Evolutionary conservation across 2,888 invertebrate genomes (phyloP).

Genomic region (Xylota sylvarum): DNA sequence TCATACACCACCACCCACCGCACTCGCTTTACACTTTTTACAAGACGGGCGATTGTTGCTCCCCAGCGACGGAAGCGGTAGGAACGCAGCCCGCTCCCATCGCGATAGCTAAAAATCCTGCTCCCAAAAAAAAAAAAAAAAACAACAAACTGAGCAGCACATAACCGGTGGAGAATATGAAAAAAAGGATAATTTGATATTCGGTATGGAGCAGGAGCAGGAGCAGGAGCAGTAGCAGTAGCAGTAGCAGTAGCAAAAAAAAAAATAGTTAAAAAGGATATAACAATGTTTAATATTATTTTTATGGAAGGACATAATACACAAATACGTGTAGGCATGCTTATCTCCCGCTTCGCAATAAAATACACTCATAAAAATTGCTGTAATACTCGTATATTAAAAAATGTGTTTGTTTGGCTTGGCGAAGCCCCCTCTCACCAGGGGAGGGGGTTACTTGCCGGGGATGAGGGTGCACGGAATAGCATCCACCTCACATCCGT

Average conservation of each 20-base stretch:
- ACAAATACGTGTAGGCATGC: constrained; percentile 77
- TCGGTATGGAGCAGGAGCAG: constrained; percentile 49
- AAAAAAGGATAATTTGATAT: constrained; percentile 76
- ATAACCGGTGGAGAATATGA: constrained; percentile 65
- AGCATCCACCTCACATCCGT: constrained; percentile 37
- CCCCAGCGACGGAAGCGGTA: constrained; percentile 48
- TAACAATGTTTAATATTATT: constrained; percentile 77
- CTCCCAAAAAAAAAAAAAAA: constrained; percentile 44
- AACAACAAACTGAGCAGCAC: constrained; percentile 44
- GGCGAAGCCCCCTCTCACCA: constrained; percentile 40
- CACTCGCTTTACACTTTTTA: constrained; percentile 38
- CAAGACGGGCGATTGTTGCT: constrained; percentile 72
- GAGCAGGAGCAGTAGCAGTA: constrained; percentile 23
- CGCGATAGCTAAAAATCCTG: constrained; percentile 68
- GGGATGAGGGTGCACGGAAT: constrained; percentile 53
- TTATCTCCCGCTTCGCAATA: constrained; percentile 82
- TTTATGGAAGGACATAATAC: constrained; percentile 77
- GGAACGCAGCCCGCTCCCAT: constrained; percentile 47
- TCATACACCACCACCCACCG: constrained; percentile 18
- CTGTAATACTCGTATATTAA: constrained; percentile 83
- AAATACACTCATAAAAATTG: constrained; percentile 85
- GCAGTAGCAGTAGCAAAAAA: constrained; percentile 29
- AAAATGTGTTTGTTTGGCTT: constrained; percentile 83
- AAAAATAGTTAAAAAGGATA: constrained; percentile 76
- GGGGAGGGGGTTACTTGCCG: constrained; percentile 36